phyloP scores from a whole-genome alignment of 2,113 vertebrate genomes.

The Brachyistius frenatus region DNA sequence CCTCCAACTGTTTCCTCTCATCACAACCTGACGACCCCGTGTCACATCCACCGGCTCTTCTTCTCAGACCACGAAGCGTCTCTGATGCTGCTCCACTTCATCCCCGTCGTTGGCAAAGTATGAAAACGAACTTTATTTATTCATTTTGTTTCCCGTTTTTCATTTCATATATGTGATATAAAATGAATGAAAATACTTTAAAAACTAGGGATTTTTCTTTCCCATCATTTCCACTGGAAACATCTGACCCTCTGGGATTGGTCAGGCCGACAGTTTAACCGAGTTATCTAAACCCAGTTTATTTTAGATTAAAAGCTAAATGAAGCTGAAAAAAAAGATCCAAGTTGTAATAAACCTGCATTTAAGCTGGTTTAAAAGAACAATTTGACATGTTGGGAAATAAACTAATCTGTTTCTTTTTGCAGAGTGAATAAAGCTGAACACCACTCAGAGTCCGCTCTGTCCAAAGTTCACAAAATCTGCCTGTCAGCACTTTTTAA shows the following conservation, averaged over 20 bases:
- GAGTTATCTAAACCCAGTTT: too few relatives aligned
- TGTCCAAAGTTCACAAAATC: too few relatives aligned
- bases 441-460: too few relatives aligned
- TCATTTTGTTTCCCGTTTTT: not conserved
- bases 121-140: not conserved
- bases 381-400: not conserved
- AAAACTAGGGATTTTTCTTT: too few relatives aligned
- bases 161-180: too few relatives aligned
- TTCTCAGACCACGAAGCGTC: conserved; percentile 6
- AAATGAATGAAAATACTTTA: too few relatives aligned
- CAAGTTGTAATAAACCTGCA: not conserved
- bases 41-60: conserved; percentile 16
- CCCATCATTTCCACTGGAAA: too few relatives aligned
- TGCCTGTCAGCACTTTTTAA: too few relatives aligned
- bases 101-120: not conserved
- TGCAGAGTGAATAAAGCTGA: too few relatives aligned
- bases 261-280: too few relatives aligned
- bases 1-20: conserved; percentile 52
- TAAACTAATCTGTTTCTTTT: not conserved
- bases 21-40: not conserved
- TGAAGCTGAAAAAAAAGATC: not conserved
- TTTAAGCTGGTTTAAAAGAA: not conserved
- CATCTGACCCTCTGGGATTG: too few relatives aligned
- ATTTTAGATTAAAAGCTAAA: too few relatives aligned
- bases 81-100: not conserved